Conservation (phyloP, 37 sponge, comb jelly and placozoan species). For the Diacarnus erythraeanus region DNA sequence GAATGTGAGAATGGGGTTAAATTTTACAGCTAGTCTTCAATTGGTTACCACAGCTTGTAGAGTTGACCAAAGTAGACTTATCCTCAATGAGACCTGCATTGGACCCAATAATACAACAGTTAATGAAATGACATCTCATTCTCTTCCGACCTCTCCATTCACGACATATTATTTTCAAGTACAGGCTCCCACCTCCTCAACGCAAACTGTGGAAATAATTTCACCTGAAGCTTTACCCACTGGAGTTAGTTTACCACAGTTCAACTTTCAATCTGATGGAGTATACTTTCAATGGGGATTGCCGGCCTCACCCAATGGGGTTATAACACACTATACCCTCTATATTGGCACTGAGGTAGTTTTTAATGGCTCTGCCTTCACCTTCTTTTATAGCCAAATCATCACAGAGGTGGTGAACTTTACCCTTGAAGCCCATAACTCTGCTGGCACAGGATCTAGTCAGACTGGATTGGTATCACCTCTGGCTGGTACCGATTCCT, state of each 20-base stretch:
- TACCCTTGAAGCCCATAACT: constrained; percentile 61
- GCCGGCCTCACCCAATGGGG: constrained; percentile 65
- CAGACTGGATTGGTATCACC: neutral
- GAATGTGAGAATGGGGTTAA: constrained; percentile 30
- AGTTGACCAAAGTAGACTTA: constrained; percentile 12
- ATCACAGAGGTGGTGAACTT: constrained; percentile 1
- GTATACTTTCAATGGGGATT: constrained; percentile 41
- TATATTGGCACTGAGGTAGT: constrained; percentile 4
- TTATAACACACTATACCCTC: constrained; percentile 60
- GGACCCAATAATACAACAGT: neutral
- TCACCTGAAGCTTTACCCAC: constrained; percentile 60
- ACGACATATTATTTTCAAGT: constrained; percentile 26
- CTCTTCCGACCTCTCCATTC: constrained; percentile 23
- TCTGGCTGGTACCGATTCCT: neutral
- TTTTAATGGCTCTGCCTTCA: constrained; percentile 39
- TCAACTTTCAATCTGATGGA: neutral
- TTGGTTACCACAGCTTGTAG: constrained; percentile 9
- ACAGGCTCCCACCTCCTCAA: neutral
- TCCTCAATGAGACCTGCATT: neutral
- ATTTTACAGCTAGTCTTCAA: constrained; percentile 13
- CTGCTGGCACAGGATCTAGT: constrained; percentile 45
- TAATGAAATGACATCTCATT: neutral
- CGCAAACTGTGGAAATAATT: neutral
- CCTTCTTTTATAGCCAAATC: neutral
- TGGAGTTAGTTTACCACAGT: constrained; percentile 37